These are phyloP conservation scores for Myiotriccus ornatus DNA, from an alignment of 2,797 vertebrate genomes.

Conservation along the genomic window DNA sequence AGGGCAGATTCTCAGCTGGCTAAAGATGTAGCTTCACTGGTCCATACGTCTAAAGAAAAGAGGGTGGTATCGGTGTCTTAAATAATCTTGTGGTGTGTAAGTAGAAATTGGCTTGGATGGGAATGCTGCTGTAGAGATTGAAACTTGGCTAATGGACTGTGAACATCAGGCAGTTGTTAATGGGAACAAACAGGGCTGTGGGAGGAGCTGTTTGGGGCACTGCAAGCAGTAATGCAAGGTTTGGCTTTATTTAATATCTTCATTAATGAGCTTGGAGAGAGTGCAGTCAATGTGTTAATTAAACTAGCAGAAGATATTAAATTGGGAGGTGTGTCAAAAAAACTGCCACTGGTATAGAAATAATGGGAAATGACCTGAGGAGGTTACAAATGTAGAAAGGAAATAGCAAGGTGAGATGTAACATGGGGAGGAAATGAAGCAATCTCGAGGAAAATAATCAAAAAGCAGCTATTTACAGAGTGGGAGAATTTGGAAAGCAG, in stretches of 20 bases:
- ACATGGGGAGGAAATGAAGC: constrained; percentile 35
- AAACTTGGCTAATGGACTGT: constrained; percentile 35
- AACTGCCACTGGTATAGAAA: neutral
- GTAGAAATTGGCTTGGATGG: constrained; percentile 9
- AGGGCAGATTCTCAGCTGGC: neutral
- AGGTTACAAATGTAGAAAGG: constrained; percentile 15
- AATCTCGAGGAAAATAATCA: constrained; percentile 12
- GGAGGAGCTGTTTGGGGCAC: constrained; percentile 29
- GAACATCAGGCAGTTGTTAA: neutral
- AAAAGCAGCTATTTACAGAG: constrained; percentile 14
- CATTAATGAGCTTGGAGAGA: constrained; percentile 22
- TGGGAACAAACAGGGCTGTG: neutral
- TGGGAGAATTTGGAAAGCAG: neutral
- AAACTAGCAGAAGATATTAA: constrained; percentile 35
- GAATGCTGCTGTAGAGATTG: neutral
- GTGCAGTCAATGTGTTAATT: constrained; percentile 39
- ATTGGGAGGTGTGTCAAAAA: constrained; percentile 31
- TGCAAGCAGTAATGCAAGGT: constrained; percentile 22
- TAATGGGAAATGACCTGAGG: constrained; percentile 27
- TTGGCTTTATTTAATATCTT: constrained; percentile 51
- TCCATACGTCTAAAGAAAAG: neutral
- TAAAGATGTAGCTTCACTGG: neutral
- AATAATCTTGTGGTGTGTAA: constrained; percentile 20
- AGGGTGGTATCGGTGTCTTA: neutral
- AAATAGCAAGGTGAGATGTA: constrained; percentile 45